Conservation (phyloP, 2,888 invertebrate species). For the Anaspis maculata region DNA sequence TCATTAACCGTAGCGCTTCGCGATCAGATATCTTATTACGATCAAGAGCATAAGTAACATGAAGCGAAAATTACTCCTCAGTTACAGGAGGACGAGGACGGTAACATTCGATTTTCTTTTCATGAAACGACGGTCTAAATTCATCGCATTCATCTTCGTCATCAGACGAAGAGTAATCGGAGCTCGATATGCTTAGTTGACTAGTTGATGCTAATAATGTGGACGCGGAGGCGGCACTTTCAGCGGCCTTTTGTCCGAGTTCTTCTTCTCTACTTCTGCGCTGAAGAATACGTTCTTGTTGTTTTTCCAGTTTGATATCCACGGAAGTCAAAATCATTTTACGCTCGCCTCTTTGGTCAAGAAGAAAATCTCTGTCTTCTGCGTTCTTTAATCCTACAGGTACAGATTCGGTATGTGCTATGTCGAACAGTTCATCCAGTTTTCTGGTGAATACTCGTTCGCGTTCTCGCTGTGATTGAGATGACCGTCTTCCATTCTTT, state of each 20-base stretch:
- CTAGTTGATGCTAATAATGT: no score
- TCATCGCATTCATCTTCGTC: no score
- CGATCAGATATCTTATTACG: slow-evolving; percentile 3
- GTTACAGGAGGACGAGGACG: no score
- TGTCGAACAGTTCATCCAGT: slow-evolving; percentile 19
- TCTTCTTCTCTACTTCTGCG: background rate
- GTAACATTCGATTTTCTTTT: no score
- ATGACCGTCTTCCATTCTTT: slow-evolving; percentile 5
- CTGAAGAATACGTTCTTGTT: slow-evolving; percentile 4
- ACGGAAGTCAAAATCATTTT: no score
- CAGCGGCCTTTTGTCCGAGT: background rate
- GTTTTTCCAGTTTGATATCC: slow-evolving; percentile 3
- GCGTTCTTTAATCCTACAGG: slow-evolving; percentile 22
- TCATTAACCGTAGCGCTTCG: slow-evolving; percentile 22
- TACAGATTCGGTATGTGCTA: slow-evolving; percentile 14
- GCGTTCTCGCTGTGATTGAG: slow-evolving; percentile 6
- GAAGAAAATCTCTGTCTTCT: slow-evolving; percentile 23
- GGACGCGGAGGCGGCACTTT: no score
- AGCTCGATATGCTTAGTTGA: no score
- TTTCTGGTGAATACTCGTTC: slow-evolving; percentile 16
- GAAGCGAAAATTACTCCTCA: no score
- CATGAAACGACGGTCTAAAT: no score
- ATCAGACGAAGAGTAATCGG: no score
- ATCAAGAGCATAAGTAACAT: no score
- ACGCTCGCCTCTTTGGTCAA: no score